Evolutionary conservation across 2,113 vertebrate species (phyloP).

Genomic region (Poeciliopsis retropinna): DNA sequence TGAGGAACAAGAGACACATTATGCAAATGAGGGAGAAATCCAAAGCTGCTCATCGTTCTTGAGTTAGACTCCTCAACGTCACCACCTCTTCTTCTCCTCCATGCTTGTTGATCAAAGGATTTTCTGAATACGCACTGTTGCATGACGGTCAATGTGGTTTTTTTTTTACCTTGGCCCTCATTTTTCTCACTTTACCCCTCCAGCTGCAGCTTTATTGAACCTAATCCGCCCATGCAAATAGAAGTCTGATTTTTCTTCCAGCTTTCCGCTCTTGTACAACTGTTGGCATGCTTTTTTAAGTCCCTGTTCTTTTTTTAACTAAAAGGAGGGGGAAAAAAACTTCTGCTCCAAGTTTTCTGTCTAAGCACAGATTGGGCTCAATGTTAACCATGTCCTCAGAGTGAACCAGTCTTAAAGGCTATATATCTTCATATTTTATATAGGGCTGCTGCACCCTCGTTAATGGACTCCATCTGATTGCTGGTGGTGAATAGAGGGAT

Average conservation of each 20-base stretch:
- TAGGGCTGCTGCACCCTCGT: conserved; percentile 24
- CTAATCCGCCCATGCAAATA: conserved; percentile 10
- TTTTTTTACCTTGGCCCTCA: conserved; percentile 38
- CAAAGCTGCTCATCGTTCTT: conserved; percentile 38
- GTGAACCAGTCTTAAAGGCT: conserved; percentile 19
- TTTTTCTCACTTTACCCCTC: conserved; percentile 47
- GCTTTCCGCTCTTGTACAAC: background rate
- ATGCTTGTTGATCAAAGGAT: conserved; percentile 56
- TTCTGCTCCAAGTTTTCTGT: conserved; percentile 1
- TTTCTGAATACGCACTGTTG: conserved; percentile 40
- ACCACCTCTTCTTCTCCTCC: conserved; percentile 17
- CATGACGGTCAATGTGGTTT: conserved; percentile 47
- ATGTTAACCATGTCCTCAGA: conserved; percentile 19
- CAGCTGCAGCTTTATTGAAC: conserved; percentile 29
- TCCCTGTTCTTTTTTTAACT: background rate
- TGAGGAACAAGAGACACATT: conserved; percentile 62
- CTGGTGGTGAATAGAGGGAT: conserved; percentile 10
- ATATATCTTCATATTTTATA: conserved; percentile 20
- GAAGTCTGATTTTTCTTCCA: conserved; percentile 2
- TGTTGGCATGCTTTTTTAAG: background rate
- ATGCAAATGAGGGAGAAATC: conserved; percentile 64
- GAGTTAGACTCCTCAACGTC: conserved; percentile 20
- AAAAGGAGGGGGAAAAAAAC: background rate
- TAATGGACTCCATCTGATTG: conserved; percentile 28
- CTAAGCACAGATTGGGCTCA: conserved; percentile 1